Evolutionary conservation across 2,113 vertebrate species (phyloP).

Genomic region (Chrysemys picta): DNA sequence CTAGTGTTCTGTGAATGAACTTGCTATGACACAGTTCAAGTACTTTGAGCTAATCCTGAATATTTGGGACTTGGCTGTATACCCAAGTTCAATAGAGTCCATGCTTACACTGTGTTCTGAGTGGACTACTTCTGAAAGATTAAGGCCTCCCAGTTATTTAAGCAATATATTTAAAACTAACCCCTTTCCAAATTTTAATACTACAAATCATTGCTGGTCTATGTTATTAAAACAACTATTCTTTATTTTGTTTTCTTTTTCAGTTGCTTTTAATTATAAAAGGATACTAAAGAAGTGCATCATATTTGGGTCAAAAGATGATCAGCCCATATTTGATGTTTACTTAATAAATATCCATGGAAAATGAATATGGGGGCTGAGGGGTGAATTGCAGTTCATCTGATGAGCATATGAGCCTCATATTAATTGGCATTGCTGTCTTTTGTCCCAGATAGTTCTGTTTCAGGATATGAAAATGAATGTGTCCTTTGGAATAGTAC

Average conservation of each 20-base stretch:
- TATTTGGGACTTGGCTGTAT: not conserved
- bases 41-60: constrained; percentile 30
- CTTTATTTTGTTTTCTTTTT: constrained; percentile 49
- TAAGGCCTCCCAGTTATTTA: not conserved
- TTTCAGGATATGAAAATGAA: not conserved
- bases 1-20: constrained; percentile 20
- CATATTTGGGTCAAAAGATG: constrained; percentile 28
- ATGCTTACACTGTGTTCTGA: not conserved
- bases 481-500: not conserved
- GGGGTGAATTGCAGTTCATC: constrained; percentile 43
- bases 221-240: constrained; percentile 44
- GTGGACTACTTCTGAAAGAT: not conserved
- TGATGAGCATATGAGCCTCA: constrained; percentile 27
- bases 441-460: not conserved
- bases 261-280: constrained; percentile 41
- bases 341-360: constrained; percentile 57
- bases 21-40: not conserved
- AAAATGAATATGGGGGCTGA: constrained; percentile 45
- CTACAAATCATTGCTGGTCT: not conserved
- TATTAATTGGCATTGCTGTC: not conserved
- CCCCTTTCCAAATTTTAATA: constrained; percentile 41
- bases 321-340: constrained; percentile 32
- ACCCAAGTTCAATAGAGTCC: not conserved
- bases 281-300: constrained; percentile 28
- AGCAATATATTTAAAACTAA: constrained; percentile 2